A percentile compares a stretch with the other conserved stretches of the same genome.
These are phyloP conservation scores for Dasyornis broadbenti DNA, from an alignment of 2,113 vertebrate species.

Conservation along the genomic window DNA sequence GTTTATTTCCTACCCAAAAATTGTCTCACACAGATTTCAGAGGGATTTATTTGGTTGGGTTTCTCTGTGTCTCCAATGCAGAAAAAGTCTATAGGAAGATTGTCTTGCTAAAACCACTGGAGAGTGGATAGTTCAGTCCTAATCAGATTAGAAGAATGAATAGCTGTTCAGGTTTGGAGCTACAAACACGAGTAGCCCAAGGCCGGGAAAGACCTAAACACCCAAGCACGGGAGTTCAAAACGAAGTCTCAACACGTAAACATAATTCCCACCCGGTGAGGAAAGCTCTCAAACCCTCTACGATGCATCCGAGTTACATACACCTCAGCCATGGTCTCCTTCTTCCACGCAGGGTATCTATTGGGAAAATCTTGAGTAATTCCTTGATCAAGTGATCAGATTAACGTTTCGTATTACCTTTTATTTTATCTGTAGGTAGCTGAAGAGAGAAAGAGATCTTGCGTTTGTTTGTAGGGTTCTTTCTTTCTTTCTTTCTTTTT, in stretches of 20 bases:
- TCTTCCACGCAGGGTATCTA: not conserved
- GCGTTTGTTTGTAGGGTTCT: not conserved
- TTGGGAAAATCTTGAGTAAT: not conserved
- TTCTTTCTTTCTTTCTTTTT: too few relatives aligned
- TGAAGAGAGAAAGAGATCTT: not conserved
- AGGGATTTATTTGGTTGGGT: not conserved
- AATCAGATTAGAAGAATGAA: not conserved
- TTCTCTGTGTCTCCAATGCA: not conserved
- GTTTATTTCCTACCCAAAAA: not conserved
- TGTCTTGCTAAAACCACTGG: not conserved
- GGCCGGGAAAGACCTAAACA: not conserved
- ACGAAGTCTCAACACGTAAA: fast-evolving
- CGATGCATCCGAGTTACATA: fast-evolving
- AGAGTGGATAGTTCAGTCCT: not conserved
- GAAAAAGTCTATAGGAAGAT: not conserved
- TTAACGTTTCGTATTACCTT: not conserved
- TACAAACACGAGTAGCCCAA: not conserved
- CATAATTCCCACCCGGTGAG: fast-evolving
- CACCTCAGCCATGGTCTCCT: not conserved
- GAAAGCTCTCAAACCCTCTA: not conserved
- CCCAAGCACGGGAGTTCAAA: not conserved
- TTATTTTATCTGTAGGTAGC: not conserved
- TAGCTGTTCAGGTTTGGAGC: not conserved
- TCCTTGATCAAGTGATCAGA: not conserved
- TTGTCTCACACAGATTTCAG: not conserved